Percentiles rank a stretch among this genome's conserved stretches.
phyloP scores from a whole-genome alignment of 53 echinoderm and acorn worm species.

The Henricia sp. region DNA sequence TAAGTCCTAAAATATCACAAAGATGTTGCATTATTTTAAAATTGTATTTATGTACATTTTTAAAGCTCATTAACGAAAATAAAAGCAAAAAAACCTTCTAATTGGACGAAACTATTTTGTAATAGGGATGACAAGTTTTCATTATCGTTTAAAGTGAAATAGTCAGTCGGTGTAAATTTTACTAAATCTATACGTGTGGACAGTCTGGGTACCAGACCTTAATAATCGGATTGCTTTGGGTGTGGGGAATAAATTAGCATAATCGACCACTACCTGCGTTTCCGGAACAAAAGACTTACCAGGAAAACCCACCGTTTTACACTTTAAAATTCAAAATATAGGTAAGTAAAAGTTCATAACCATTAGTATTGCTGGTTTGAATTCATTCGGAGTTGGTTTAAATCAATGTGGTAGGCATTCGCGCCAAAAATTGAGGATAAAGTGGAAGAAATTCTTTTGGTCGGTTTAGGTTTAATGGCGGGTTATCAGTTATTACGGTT shows the following conservation, averaged over 20 bases:
- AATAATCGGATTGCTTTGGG: conserved; percentile 47
- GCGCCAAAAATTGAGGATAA: no score
- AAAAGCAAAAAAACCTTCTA: not conserved
- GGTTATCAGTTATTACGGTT: no score
- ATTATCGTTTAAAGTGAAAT: conserved; percentile 49
- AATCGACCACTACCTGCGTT: conserved; percentile 29
- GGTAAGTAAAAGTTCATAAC: conserved; percentile 17
- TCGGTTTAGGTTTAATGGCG: no score
- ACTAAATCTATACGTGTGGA: not conserved
- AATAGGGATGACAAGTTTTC: not conserved
- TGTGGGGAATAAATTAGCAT: conserved; percentile 36
- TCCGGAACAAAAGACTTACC: conserved; percentile 24
- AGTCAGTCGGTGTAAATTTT: conserved; percentile 1
- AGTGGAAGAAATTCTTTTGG: no score
- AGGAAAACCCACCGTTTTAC: not conserved
- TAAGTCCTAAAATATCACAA: not conserved
- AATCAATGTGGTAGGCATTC: no score
- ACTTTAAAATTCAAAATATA: not conserved
- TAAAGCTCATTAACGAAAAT: not conserved
- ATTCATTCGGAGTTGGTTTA: no score
- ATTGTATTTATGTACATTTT: no score
- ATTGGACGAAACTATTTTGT: conserved; percentile 11
- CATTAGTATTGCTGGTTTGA: no score
- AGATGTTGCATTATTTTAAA: no score
- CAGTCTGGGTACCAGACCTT: conserved; percentile 35